Percentiles rank a stretch among this genome's conserved stretches.
These are phyloP conservation scores for Polyommatus icarus DNA, from an alignment of 2,888 invertebrate genomes.

Conservation along the genomic window DNA sequence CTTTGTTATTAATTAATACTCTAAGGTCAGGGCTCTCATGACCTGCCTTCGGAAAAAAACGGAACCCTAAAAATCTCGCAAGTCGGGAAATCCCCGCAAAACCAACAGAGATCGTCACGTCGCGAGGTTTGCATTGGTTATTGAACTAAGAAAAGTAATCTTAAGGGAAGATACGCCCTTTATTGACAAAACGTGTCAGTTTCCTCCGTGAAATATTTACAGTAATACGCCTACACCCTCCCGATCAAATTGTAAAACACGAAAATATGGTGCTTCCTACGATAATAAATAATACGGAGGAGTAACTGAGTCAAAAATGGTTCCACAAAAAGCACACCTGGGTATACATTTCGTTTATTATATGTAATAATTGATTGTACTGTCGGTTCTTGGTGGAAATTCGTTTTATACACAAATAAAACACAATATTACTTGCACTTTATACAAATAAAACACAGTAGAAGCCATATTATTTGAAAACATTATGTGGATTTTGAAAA, in stretches of 20 bases:
- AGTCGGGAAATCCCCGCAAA: constrained; percentile 43
- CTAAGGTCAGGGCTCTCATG: too few species aligned
- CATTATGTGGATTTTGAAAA: too few species aligned
- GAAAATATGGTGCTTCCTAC: constrained; percentile 29
- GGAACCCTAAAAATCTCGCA: not conserved
- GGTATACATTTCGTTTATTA: too few species aligned
- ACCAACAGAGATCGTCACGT: constrained; percentile 49
- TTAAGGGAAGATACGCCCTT: constrained; percentile 56
- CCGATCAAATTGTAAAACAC: constrained; percentile 48
- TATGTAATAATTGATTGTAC: too few species aligned
- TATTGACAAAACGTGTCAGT: constrained; percentile 74
- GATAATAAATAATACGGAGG: not conserved
- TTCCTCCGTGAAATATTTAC: constrained; percentile 59
- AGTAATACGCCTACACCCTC: constrained; percentile 54
- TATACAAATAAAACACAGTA: too few species aligned
- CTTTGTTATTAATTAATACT: too few species aligned
- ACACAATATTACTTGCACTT: too few species aligned
- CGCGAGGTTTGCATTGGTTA: constrained; percentile 64
- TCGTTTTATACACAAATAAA: too few species aligned
- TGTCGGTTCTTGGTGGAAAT: too few species aligned
- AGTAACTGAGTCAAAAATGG: not conserved
- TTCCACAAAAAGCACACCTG: not conserved
- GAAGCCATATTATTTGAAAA: too few species aligned
- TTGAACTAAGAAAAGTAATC: constrained; percentile 66
- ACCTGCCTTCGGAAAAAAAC: too few species aligned